Evolutionary conservation across 2,797 vertebrate species (phyloP).

Genomic region (Sciurus vulgaris): DNA sequence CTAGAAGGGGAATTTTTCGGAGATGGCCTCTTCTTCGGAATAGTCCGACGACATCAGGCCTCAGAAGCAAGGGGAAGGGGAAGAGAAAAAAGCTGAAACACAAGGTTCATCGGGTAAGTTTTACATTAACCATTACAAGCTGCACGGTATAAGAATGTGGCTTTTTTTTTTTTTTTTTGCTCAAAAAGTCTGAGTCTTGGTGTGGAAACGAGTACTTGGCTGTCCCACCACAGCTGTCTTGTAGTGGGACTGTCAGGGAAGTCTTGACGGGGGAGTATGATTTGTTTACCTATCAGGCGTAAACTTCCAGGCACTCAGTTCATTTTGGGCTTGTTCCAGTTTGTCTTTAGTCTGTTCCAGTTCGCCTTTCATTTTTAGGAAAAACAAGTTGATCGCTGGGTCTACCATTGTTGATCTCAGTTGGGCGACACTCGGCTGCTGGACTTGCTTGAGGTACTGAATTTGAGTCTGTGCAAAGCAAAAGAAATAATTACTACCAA

Average conservation of each 20-base stretch:
- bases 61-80: conserved; percentile 94
- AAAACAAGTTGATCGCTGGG: conserved; percentile 99
- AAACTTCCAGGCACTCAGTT: conserved; percentile 99
- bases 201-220: conserved; percentile 98
- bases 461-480: conserved; percentile 95
- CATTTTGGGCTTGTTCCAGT: conserved; percentile 99
- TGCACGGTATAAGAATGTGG: conserved; percentile 95
- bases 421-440: conserved; percentile 99
- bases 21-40: conserved; percentile 98
- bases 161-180: conserved; percentile 90
- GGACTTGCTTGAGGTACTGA: conserved; percentile 99
- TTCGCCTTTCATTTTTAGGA: conserved; percentile 99
- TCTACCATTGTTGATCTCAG: conserved; percentile 99
- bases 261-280: conserved; percentile 98
- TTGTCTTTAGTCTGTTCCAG: conserved; percentile 99
- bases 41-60: conserved; percentile 98
- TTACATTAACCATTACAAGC: conserved; percentile 98
- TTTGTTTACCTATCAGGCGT: conserved; percentile 99
- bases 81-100: conserved; percentile 97
- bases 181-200: conserved; percentile 99
- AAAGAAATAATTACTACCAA: conserved; percentile 86
- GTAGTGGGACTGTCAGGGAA: conserved; percentile 97
- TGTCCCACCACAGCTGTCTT: conserved; percentile 99
- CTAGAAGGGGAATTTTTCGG: conserved; percentile 91
- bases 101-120: conserved; percentile 99